Evolutionary conservation across 2,888 invertebrate species (phyloP).

Genomic region (Hirtodrosophila duncani): DNA sequence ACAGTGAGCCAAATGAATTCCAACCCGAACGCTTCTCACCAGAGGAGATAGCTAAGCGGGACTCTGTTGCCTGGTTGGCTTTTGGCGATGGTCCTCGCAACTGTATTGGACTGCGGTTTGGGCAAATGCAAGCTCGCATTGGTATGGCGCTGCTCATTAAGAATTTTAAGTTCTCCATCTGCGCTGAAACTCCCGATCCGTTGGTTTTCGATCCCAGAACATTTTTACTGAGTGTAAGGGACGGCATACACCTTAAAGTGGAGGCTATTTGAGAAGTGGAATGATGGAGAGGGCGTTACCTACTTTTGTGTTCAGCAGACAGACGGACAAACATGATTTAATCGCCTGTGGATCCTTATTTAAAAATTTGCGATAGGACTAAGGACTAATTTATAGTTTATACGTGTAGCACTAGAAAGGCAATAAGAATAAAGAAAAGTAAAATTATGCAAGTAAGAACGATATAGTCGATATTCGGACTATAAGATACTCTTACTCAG

Average conservation of each 20-base stretch:
- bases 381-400: too few species aligned
- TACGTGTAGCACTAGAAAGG: too few species aligned
- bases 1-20: conserved; percentile 81
- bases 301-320: too few species aligned
- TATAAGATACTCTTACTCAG: too few species aligned
- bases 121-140: conserved; percentile 61
- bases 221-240: conserved; percentile 12
- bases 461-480: too few species aligned
- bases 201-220: conserved; percentile 18
- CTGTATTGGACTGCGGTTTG: conserved; percentile 73
- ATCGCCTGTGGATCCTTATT: too few species aligned
- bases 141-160: conserved; percentile 59
- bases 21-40: conserved; percentile 81
- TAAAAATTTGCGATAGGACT: too few species aligned
- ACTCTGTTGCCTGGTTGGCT: conserved; percentile 68
- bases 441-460: too few species aligned
- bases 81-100: conserved; percentile 74
- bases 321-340: background rate
- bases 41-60: conserved; percentile 79
- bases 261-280: background rate
- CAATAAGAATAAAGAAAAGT: too few species aligned
- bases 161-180: conserved; percentile 54
- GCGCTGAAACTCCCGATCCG: conserved; percentile 18
- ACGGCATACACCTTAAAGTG: conserved; percentile 20
- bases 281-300: background rate